phyloP scores from a whole-genome alignment of 2,113 vertebrate species.

The Menidia beryllina region DNA sequence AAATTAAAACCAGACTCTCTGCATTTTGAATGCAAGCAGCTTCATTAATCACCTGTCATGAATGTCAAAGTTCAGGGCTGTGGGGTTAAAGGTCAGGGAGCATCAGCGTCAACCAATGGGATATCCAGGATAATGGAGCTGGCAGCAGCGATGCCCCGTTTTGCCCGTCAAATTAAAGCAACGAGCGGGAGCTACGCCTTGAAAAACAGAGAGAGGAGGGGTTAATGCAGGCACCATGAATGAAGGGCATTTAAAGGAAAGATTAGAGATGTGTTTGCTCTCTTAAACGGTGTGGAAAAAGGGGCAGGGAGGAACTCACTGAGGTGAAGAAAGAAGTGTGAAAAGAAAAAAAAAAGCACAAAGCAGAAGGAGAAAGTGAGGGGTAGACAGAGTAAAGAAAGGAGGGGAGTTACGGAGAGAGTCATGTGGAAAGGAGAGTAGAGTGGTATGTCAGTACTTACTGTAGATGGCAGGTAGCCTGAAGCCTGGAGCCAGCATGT shows the following conservation, averaged over 20 bases:
- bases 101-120: slow-evolving; percentile 57
- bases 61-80: slow-evolving; percentile 59
- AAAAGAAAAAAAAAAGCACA: slow-evolving; percentile 16
- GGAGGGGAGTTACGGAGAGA: slow-evolving; percentile 38
- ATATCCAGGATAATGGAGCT: slow-evolving; percentile 72
- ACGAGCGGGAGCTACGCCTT: slow-evolving; percentile 29
- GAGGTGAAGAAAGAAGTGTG: slow-evolving; percentile 62
- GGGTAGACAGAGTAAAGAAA: slow-evolving; percentile 48
- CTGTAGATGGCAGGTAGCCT: slow-evolving; percentile 78
- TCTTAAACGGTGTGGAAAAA: slow-evolving; percentile 66
- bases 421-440: slow-evolving; percentile 41
- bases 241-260: slow-evolving; percentile 64
- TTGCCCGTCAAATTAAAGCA: slow-evolving; percentile 41
- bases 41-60: slow-evolving; percentile 57
- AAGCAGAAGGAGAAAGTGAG: slow-evolving; percentile 23
- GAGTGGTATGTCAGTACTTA: slow-evolving; percentile 71
- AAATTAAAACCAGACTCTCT: neutral
- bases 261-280: slow-evolving; percentile 71
- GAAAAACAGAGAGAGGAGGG: slow-evolving; percentile 35
- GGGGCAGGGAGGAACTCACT: slow-evolving; percentile 47
- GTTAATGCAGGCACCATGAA: slow-evolving; percentile 47
- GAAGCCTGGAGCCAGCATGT: slow-evolving; percentile 78
- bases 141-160: slow-evolving; percentile 47
- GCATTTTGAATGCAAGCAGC: neutral
- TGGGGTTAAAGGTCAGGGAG: slow-evolving; percentile 58